A percentile compares a stretch with the other conserved stretches of the same genome.
These are phyloP conservation scores for Caenorhabditis briggsae DNA, from an alignment of 1,140 invertebrate species.

Conservation along the genomic window DNA sequence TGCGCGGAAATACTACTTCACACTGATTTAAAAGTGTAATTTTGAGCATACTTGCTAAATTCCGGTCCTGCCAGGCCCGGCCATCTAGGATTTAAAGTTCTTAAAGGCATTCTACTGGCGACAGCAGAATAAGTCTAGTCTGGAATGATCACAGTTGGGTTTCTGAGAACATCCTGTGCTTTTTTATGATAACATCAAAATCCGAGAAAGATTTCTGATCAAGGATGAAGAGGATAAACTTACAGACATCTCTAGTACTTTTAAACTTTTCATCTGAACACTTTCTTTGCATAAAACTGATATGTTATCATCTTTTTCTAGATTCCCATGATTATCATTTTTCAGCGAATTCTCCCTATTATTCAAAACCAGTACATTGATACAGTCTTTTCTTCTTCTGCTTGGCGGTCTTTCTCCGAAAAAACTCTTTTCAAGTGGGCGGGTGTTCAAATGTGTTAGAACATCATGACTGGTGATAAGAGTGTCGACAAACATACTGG, in stretches of 20 bases:
- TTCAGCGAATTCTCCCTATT: not conserved
- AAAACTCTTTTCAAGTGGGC: constrained; percentile 2
- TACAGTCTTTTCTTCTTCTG: not conserved
- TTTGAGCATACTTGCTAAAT: not conserved
- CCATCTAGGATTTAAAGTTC: too few relatives aligned
- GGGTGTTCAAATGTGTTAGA: constrained; percentile 48
- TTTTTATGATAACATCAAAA: too few relatives aligned
- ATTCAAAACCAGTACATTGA: constrained; percentile 29
- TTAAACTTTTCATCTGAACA: constrained; percentile 46
- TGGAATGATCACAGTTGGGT: too few relatives aligned
- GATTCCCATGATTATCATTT: constrained; percentile 36
- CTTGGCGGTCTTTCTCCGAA: not conserved
- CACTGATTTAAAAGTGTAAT: not conserved
- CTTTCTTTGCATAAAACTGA: not conserved
- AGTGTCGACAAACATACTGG: constrained; percentile 29
- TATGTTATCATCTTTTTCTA: not conserved
- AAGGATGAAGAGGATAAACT: not conserved
- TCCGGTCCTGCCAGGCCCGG: too few relatives aligned
- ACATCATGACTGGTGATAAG: constrained; percentile 53
- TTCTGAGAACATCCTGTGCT: too few relatives aligned
- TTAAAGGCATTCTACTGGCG: too few relatives aligned
- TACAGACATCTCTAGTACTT: not conserved
- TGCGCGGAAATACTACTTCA: not conserved
- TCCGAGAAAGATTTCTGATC: not conserved
- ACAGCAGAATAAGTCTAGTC: too few relatives aligned